A percentile compares a stretch with the other conserved stretches of the same genome.
phyloP scores from a whole-genome alignment of 2,113 vertebrate genomes.

The Leiothrix lutea region DNA sequence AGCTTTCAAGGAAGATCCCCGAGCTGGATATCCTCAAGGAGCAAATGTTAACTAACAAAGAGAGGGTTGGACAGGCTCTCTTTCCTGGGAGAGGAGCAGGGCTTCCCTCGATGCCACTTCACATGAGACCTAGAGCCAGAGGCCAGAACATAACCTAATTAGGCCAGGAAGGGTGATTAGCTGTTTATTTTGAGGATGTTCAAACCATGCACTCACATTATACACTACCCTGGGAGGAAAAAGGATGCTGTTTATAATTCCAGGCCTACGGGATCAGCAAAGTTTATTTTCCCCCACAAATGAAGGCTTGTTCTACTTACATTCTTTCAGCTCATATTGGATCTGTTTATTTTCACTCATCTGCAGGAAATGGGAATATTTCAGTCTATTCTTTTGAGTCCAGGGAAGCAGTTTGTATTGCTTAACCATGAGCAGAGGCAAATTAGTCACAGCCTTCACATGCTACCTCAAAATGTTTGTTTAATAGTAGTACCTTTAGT shows the following conservation, averaged over 20 bases:
- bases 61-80: neutral
- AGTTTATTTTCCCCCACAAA: slow-evolving; percentile 58
- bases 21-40: neutral
- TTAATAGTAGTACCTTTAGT: neutral
- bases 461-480: neutral
- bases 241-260: slow-evolving; percentile 29
- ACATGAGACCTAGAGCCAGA: neutral
- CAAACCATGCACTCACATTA: slow-evolving; percentile 23
- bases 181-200: slow-evolving; percentile 56
- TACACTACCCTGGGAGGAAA: slow-evolving; percentile 20
- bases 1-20: neutral
- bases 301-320: slow-evolving; percentile 15
- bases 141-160: slow-evolving; percentile 53
- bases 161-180: slow-evolving; percentile 47
- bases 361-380: slow-evolving; percentile 49
- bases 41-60: neutral
- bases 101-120: neutral
- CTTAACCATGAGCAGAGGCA: slow-evolving; percentile 23
- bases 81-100: neutral
- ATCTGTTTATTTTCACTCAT: slow-evolving; percentile 66
- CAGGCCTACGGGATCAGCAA: slow-evolving; percentile 13
- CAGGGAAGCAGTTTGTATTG: slow-evolving; percentile 5
- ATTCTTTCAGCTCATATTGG: slow-evolving; percentile 2
- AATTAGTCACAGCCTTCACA: slow-evolving; percentile 11
- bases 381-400: neutral